Evolutionary conservation across 2,797 vertebrate species (phyloP), one percentile per base, ranked within the genome.

Genomic region (Amblyopsis hoosieri): DNA sequence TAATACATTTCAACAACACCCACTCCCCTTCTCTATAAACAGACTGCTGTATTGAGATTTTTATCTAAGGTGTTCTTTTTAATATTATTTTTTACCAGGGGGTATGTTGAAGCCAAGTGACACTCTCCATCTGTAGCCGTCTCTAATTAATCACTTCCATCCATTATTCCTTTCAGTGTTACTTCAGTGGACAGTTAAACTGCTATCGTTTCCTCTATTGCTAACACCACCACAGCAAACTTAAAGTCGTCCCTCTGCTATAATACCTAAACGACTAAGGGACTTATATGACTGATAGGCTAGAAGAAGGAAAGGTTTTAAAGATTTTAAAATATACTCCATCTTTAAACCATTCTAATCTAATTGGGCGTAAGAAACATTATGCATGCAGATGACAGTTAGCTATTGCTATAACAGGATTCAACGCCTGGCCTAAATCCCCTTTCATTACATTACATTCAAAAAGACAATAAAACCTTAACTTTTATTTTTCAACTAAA

Each of bases 131-230:
- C 86, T 85, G 76, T 64, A 79, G 57, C 62, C 71, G 85, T 89
- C 33, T 60, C 86, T 87, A 82, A 86, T 90, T 76, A 46, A 89
- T 81, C 0, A 78, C 65, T 72, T 78, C 75, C 76, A 74, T 71
- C 63, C 62, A 31, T 69, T 79, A 58, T 60, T 71, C 60, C 64
- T 60, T 72, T 73, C 64, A 74, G 75, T 14, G n/a, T 69, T 37
- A 66, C 19, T 54, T 49, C 50, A 55, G 33, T 42, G 50, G 61
- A 66, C 45, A 17, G 5, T 55, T 17, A 70, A 53, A 66, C 29
- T 46, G 10, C 31, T 45, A 10, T 53, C 67, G 52, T 66, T 75
- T 70, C 54, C 23, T 31, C 19, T 54, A 37, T 12, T 17, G 33
- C 4, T 15, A n/a, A 4, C 42, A 53, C 45, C 3, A 5, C 23